Evolutionary conservation across 2,888 invertebrate genomes (phyloP).

Genomic region (Sesia bembeciformis): DNA sequence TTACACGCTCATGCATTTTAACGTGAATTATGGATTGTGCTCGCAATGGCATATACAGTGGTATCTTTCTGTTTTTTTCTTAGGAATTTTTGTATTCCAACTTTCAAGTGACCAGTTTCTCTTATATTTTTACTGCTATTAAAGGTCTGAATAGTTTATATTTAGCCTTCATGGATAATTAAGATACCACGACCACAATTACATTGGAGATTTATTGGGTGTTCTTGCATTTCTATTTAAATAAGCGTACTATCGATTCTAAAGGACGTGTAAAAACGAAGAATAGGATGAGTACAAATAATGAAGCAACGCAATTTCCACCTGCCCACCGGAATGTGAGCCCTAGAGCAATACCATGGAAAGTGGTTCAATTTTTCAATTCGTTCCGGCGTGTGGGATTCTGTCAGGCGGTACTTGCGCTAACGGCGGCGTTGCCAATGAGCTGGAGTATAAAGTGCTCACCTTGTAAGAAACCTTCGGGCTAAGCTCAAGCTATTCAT

Average conservation of each 20-base stretch:
- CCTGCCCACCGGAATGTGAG: slow-evolving; percentile 42
- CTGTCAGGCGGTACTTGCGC: slow-evolving; percentile 7
- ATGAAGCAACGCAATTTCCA: slow-evolving; percentile 45
- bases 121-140: background rate
- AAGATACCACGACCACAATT: background rate
- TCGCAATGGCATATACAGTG: background rate
- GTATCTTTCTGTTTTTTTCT: background rate
- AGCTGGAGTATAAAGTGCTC: slow-evolving; percentile 4
- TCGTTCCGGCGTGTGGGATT: slow-evolving; percentile 10
- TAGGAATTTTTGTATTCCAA: background rate
- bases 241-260: slow-evolving; percentile 26
- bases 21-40: background rate
- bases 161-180: background rate
- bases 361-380: slow-evolving; percentile 58
- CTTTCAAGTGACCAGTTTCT: background rate
- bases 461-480: slow-evolving; percentile 9
- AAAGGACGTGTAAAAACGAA: slow-evolving; percentile 24
- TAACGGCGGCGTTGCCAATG: slow-evolving; percentile 9
- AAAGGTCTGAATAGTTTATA: background rate
- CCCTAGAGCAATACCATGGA: slow-evolving; percentile 41
- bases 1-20: too few relatives aligned
- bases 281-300: slow-evolving; percentile 22
- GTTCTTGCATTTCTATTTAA: slow-evolving; percentile 21
- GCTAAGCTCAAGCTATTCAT: slow-evolving; percentile 14
- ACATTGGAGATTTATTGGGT: background rate